Evolutionary conservation across 2,797 vertebrate species (phyloP).

Genomic region (Anolis apletophallus): DNA sequence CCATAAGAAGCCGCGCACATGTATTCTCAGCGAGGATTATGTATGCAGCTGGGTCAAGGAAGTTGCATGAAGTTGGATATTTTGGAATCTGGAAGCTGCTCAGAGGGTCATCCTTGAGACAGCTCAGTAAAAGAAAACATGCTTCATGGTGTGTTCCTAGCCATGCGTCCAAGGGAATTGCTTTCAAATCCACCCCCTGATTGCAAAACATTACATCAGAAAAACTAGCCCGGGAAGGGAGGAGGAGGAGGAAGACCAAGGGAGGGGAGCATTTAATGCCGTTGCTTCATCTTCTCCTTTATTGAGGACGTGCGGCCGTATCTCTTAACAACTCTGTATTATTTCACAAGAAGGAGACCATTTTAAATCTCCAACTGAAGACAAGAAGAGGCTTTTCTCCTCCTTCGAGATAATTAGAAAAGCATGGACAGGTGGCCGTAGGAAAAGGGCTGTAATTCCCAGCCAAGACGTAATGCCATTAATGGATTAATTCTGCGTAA

Average conservation of each 20-base stretch:
- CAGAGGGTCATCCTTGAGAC: neutral
- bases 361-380: slow-evolving; percentile 40
- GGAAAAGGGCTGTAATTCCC: slow-evolving; percentile 57
- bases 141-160: neutral
- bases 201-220: slow-evolving; percentile 16
- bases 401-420: slow-evolving; percentile 8
- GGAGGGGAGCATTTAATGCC: neutral
- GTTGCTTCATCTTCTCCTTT: slow-evolving; percentile 17
- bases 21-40: neutral
- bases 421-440: slow-evolving; percentile 67
- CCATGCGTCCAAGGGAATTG: neutral
- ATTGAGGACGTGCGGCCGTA: slow-evolving; percentile 7
- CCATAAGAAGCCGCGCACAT: neutral
- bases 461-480: slow-evolving; percentile 65
- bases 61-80: neutral
- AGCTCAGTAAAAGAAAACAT: neutral
- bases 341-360: neutral
- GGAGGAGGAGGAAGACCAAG: neutral
- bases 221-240: neutral
- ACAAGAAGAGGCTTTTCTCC: slow-evolving; percentile 41
- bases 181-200: neutral
- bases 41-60: neutral
- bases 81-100: neutral
- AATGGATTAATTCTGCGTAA: slow-evolving; percentile 68
- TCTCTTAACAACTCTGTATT: slow-evolving; percentile 25